These are phyloP conservation scores for Cygnus olor DNA, from an alignment of 2,797 vertebrate species.

Conservation along the genomic window DNA sequence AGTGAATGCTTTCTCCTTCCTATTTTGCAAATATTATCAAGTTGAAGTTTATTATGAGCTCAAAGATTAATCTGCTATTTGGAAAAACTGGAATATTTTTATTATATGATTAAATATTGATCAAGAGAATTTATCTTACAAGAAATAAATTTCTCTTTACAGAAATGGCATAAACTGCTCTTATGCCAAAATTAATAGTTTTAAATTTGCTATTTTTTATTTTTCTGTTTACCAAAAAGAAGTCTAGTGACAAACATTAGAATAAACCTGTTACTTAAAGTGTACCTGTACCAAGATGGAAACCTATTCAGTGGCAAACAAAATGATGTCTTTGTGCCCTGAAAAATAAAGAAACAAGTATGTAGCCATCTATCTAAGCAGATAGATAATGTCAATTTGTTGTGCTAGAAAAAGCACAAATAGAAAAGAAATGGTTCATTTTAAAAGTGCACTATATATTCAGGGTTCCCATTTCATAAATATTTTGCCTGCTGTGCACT, in stretches of 20 bases:
- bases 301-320: slow-evolving; percentile 5
- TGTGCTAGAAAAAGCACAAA: slow-evolving; percentile 53
- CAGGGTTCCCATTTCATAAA: slow-evolving; percentile 73
- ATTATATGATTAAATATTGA: slow-evolving; percentile 62
- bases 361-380: slow-evolving; percentile 30
- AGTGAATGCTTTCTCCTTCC: neutral
- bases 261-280: slow-evolving; percentile 41
- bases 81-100: slow-evolving; percentile 44
- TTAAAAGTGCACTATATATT: slow-evolving; percentile 62
- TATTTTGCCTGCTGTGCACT: slow-evolving; percentile 72
- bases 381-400: slow-evolving; percentile 50
- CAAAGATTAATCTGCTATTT: slow-evolving; percentile 43
- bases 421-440: slow-evolving; percentile 63
- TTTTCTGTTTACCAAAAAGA: slow-evolving; percentile 35
- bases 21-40: slow-evolving; percentile 42
- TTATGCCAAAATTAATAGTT: slow-evolving; percentile 22
- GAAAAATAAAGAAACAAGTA: slow-evolving; percentile 32
- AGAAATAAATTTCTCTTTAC: slow-evolving; percentile 32
- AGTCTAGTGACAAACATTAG: neutral
- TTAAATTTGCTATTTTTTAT: slow-evolving; percentile 16
- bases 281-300: slow-evolving; percentile 22
- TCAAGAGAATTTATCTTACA: slow-evolving; percentile 27
- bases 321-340: slow-evolving; percentile 22
- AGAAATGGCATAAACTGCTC: slow-evolving; percentile 36
- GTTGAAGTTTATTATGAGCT: slow-evolving; percentile 17